phyloP scores from a whole-genome alignment of 2,797 vertebrate genomes.

The Alcedo atthis region DNA sequence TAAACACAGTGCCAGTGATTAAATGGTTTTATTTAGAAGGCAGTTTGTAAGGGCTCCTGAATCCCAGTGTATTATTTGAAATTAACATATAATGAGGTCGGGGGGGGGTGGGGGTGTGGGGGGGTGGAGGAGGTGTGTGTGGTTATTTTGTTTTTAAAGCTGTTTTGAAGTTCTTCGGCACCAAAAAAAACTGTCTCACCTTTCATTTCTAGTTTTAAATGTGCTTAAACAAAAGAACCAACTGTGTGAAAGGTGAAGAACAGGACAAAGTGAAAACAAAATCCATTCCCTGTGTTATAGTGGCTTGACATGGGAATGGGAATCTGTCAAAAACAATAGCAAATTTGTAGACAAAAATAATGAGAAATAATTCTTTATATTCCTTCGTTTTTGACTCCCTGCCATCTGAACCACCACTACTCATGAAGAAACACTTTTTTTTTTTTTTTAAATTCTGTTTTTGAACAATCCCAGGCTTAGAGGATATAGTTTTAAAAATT shows the following conservation, averaged over 20 bases:
- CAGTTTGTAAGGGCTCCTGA: not conserved
- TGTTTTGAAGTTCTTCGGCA: not conserved
- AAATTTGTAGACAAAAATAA: not conserved
- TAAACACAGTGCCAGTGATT: not conserved
- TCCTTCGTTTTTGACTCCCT: not conserved
- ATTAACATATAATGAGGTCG: not conserved
- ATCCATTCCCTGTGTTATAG: not conserved
- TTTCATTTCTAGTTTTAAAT: slow-evolving; percentile 18
- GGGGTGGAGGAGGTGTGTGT: no score
- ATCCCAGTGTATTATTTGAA: not conserved
- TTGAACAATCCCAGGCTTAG: not conserved
- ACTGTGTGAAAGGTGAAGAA: not conserved
- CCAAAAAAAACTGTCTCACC: not conserved
- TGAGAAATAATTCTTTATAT: not conserved
- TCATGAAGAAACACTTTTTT: not conserved
- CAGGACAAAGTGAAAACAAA: slow-evolving; percentile 1
- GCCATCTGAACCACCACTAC: not conserved
- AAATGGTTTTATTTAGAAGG: not conserved
- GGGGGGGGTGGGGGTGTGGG: no score
- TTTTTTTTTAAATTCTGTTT: not conserved
- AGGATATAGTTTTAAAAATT: not conserved
- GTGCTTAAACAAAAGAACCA: not conserved
- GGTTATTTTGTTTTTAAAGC: not conserved
- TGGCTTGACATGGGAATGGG: not conserved
- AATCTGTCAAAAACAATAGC: not conserved